phyloP scores from a whole-genome alignment of 2,113 vertebrate genomes.

The Serilophus lunatus region DNA sequence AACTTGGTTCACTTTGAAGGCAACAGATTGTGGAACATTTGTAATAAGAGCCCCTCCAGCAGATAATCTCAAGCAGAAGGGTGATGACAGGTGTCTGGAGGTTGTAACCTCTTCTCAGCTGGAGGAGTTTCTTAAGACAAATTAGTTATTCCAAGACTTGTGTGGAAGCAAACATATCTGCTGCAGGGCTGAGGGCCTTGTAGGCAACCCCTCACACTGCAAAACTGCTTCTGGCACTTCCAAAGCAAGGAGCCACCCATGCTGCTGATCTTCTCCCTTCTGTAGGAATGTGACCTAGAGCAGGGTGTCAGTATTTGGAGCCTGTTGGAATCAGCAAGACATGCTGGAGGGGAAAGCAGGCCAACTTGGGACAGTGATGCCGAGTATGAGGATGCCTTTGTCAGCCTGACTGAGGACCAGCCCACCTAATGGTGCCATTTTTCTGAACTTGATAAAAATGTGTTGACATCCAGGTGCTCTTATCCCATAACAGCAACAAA shows the following conservation, averaged over 20 bases:
- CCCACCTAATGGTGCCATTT: not conserved
- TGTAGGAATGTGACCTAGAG: not conserved
- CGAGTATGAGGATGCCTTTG: not conserved
- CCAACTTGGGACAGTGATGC: not conserved
- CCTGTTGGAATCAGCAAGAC: not conserved
- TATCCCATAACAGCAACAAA: not conserved
- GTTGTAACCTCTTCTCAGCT: constrained; percentile 33
- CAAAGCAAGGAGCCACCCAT: not conserved
- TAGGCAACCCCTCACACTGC: not conserved
- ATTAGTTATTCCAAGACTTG: not conserved
- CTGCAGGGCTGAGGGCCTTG: not conserved
- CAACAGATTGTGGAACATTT: constrained; percentile 41
- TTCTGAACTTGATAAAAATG: not conserved
- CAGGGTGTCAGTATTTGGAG: not conserved
- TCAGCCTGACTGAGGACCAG: not conserved
- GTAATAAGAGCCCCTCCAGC: constrained; percentile 24
- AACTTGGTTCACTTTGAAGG: constrained; percentile 7
- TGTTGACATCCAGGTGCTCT: not conserved
- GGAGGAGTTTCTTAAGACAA: not conserved
- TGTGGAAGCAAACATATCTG: not conserved
- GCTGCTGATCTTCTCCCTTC: not conserved
- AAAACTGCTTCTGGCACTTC: constrained; percentile 5
- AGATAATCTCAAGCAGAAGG: constrained; percentile 41
- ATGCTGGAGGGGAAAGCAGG: not conserved
- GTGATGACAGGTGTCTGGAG: constrained; percentile 31